A percentile compares a stretch with the other conserved stretches of the same genome.
These are phyloP conservation scores for Chunga burmeisteri DNA, from an alignment of 2,113 vertebrate species.

Conservation along the genomic window DNA sequence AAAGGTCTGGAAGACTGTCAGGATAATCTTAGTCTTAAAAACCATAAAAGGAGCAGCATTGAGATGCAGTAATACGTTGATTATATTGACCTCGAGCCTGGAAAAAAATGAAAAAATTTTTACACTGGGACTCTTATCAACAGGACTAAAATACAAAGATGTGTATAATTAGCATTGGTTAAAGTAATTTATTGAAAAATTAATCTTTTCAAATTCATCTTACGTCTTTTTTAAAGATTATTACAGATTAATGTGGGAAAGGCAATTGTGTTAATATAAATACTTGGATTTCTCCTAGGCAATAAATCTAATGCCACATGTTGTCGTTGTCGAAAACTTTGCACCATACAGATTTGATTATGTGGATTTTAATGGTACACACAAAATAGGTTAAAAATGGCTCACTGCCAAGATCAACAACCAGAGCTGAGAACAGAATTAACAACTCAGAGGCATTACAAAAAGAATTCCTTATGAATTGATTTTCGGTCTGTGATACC, in stretches of 20 bases:
- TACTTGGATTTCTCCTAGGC: neutral
- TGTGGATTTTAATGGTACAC: neutral
- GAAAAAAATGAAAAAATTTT: neutral
- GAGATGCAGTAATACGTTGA: neutral
- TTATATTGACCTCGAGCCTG: neutral
- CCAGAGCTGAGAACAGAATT: neutral
- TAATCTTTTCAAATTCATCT: neutral
- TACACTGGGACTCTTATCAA: neutral
- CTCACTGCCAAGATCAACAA: neutral
- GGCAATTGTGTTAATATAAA: neutral
- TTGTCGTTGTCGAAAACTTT: neutral
- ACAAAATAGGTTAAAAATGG: neutral
- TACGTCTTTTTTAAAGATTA: neutral
- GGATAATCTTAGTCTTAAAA: neutral
- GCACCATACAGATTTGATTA: neutral
- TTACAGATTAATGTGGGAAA: neutral
- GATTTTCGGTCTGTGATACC: neutral
- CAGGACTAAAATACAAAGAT: neutral
- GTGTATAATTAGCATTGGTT: neutral
- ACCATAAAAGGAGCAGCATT: neutral
- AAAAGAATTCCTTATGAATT: neutral
- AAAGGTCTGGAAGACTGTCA: neutral
- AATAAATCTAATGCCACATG: neutral
- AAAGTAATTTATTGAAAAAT: neutral
- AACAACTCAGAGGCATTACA: neutral